phyloP scores from a whole-genome alignment of 2,113 vertebrate species.

The Buteo buteo region DNA sequence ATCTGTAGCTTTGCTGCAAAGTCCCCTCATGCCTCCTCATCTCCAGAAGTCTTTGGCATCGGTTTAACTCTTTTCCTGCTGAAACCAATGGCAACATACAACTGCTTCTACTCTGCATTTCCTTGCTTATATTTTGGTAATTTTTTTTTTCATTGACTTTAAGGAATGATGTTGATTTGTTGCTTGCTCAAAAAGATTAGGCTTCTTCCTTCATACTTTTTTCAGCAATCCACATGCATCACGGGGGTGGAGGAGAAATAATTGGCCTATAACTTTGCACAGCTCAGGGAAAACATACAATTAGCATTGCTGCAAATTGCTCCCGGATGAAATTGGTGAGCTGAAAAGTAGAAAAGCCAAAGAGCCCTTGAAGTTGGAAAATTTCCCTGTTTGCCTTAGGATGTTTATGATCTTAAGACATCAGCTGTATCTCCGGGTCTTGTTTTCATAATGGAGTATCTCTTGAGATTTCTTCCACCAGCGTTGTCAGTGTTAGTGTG shows the following conservation, averaged over 20 bases:
- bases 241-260: constrained; percentile 6
- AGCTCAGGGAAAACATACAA: constrained; percentile 7
- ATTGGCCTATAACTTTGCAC: constrained; percentile 30
- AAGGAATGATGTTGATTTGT: background rate
- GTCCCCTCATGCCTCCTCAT: background rate
- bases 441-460: background rate
- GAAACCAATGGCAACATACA: background rate
- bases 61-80: background rate
- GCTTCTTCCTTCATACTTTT: background rate
- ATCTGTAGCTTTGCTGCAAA: background rate
- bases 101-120: background rate
- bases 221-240: background rate
- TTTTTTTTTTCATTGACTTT: background rate
- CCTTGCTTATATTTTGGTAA: background rate
- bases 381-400: background rate
- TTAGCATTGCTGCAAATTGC: background rate
- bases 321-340: background rate
- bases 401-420: background rate
- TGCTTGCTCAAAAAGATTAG: background rate
- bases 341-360: background rate
- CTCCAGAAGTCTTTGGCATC: background rate
- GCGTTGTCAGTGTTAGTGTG: accelerated
- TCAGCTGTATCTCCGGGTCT: background rate
- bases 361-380: background rate
- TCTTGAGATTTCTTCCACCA: background rate